Percentiles rank a stretch among this genome's conserved stretches.
phyloP scores from a whole-genome alignment of 2,797 vertebrate genomes.

The Eulemur rubriventer region DNA sequence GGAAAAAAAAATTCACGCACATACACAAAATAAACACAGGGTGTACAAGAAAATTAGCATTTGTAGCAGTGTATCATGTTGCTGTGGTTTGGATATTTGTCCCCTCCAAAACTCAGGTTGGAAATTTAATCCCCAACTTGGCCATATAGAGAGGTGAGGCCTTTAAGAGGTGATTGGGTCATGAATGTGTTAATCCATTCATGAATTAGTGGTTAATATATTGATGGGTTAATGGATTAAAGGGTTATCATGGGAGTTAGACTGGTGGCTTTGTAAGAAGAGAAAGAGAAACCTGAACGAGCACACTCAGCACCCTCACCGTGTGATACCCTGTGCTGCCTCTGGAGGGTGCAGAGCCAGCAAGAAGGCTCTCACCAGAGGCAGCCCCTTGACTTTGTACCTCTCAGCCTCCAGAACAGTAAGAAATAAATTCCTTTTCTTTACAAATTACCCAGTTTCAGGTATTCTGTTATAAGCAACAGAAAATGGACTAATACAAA shows the following conservation, averaged over 20 bases:
- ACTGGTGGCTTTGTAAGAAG: neutral
- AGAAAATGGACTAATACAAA: neutral
- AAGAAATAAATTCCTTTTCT: neutral
- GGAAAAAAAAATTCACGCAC: conserved; percentile 38
- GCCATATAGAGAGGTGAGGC: neutral
- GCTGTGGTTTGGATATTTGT: neutral
- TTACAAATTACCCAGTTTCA: neutral
- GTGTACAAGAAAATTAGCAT: conserved; percentile 53
- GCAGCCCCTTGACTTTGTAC: neutral
- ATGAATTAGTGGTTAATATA: neutral
- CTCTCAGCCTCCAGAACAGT: neutral
- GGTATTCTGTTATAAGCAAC: neutral
- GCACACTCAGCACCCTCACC: neutral
- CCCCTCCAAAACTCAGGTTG: neutral
- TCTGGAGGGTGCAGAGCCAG: too few relatives aligned
- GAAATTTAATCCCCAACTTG: neutral
- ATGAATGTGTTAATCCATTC: neutral
- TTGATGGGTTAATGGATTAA: neutral
- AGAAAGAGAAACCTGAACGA: neutral
- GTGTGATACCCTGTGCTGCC: neutral
- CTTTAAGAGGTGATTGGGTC: neutral
- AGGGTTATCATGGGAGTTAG: neutral
- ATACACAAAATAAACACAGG: neutral
- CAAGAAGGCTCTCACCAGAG: neutral
- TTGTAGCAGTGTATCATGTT: conserved; percentile 63